phyloP scores from a whole-genome alignment of 2,797 vertebrate species.

The Adrianichthys oophorus region DNA sequence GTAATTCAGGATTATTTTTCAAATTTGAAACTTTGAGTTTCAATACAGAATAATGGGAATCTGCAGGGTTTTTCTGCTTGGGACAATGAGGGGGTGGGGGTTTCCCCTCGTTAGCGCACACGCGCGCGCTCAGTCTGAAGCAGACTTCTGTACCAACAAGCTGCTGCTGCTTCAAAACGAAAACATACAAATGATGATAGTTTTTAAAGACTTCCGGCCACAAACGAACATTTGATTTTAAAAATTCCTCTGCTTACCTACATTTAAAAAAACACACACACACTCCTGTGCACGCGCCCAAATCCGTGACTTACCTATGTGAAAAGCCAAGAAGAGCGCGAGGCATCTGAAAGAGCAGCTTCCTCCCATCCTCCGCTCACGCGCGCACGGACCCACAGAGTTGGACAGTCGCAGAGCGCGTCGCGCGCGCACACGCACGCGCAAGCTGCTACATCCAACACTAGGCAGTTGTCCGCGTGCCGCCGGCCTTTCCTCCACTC shows the following conservation, averaged over 20 bases:
- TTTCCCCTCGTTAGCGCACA: slow-evolving; percentile 44
- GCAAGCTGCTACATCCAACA: slow-evolving; percentile 22
- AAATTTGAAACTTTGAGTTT: no score
- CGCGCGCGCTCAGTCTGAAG: slow-evolving; percentile 21
- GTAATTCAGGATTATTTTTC: no score
- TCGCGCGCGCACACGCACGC: slow-evolving; percentile 60
- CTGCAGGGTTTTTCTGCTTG: slow-evolving; percentile 18
- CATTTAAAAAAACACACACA: no score
- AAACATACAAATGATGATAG: no score
- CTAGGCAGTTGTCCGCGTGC: slow-evolving; percentile 6
- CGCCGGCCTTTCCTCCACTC: background rate
- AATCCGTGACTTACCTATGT: slow-evolving; percentile 47
- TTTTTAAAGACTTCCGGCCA: no score
- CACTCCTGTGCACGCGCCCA: no score
- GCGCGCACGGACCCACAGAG: slow-evolving; percentile 77
- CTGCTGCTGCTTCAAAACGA: background rate
- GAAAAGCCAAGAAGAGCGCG: slow-evolving; percentile 86
- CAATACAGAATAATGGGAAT: background rate
- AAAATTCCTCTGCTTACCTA: no score
- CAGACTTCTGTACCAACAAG: slow-evolving; percentile 10
- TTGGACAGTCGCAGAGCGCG: slow-evolving; percentile 83
- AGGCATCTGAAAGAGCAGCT: slow-evolving; percentile 81
- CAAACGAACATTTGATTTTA: no score
- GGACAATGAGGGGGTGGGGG: slow-evolving; percentile 28
- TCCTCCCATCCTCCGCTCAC: slow-evolving; percentile 64